Conservation (phyloP, 2,888 invertebrate species). For the Eudasyphora cyanicolor region DNA sequence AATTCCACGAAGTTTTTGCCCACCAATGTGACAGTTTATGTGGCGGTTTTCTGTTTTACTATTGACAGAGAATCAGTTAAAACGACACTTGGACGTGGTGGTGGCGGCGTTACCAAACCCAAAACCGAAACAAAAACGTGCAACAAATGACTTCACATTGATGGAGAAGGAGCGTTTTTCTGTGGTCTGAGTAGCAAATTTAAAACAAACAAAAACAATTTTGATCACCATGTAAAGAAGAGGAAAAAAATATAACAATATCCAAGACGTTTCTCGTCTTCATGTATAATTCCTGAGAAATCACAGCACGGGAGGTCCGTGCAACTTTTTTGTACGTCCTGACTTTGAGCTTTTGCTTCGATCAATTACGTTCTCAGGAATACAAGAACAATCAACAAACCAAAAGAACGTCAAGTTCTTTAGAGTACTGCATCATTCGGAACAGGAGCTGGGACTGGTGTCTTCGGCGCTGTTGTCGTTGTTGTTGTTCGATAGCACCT, state of each 20-base stretch:
- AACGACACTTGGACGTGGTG: slow-evolving; percentile 21
- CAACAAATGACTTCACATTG: slow-evolving; percentile 25
- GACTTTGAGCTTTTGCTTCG: slow-evolving; percentile 27
- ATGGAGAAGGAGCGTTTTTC: background rate
- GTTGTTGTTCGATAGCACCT: slow-evolving; percentile 33
- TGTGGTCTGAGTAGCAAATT: too few species aligned
- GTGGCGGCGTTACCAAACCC: background rate
- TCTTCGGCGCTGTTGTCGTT: background rate
- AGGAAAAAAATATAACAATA: slow-evolving; percentile 68
- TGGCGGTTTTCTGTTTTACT: slow-evolving; percentile 37
- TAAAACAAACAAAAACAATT: slow-evolving; percentile 44
- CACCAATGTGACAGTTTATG: slow-evolving; percentile 61
- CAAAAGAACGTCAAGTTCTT: slow-evolving; percentile 7
- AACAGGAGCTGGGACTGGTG: slow-evolving; percentile 43
- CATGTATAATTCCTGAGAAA: slow-evolving; percentile 75
- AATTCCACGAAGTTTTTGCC: slow-evolving; percentile 60
- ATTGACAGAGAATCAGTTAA: slow-evolving; percentile 60
- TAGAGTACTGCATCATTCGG: slow-evolving; percentile 47
- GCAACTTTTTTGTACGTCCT: background rate
- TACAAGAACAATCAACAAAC: slow-evolving; percentile 43
- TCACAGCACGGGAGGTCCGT: slow-evolving; percentile 74
- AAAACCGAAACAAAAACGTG: slow-evolving; percentile 47
- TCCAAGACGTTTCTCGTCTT: slow-evolving; percentile 48
- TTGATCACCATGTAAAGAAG: slow-evolving; percentile 53
- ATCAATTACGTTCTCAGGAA: slow-evolving; percentile 63